These are phyloP conservation scores for Neosilurus hyrtlii DNA, from an alignment of 2,797 vertebrate species.

Conservation along the genomic window DNA sequence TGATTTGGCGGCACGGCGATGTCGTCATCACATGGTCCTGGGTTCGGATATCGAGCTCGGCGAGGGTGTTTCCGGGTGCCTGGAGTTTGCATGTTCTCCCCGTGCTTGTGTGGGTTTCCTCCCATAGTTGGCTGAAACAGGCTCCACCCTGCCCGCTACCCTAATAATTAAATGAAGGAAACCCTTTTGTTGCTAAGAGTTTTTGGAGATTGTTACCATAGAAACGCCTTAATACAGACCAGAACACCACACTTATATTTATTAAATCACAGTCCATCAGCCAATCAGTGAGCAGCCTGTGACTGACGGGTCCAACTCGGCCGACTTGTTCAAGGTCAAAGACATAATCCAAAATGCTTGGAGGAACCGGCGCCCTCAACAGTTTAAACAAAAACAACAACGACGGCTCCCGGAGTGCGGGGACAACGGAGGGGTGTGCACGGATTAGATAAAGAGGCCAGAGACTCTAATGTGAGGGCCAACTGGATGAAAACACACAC, in stretches of 20 bases:
- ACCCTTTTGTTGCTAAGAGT: too few relatives aligned
- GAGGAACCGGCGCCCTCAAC: slow-evolving; percentile 56
- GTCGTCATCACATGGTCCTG: too few relatives aligned
- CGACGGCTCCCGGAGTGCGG: slow-evolving; percentile 26
- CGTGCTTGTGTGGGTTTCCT: too few relatives aligned
- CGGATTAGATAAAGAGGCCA: slow-evolving; percentile 38
- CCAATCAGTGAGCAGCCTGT: neutral
- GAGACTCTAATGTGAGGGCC: slow-evolving; percentile 36
- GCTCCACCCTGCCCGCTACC: too few relatives aligned
- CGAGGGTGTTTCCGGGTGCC: too few relatives aligned
- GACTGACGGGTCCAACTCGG: neutral
- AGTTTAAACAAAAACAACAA: slow-evolving; percentile 22
- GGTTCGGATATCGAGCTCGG: too few relatives aligned
- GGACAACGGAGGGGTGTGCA: slow-evolving; percentile 33
- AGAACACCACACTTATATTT: neutral
- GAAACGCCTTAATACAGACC: too few relatives aligned
- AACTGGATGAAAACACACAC: slow-evolving; percentile 34
- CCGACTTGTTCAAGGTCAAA: slow-evolving; percentile 65
- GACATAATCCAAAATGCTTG: slow-evolving; percentile 63
- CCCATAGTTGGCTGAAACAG: too few relatives aligned
- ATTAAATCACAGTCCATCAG: neutral
- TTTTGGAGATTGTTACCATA: too few relatives aligned
- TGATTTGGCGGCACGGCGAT: too few relatives aligned
- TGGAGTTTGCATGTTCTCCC: too few relatives aligned
- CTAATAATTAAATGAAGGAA: too few relatives aligned